Evolutionary conservation across 1,140 invertebrate genomes (phyloP), one percentile per base, ranked within the genome.

Genomic region (Pogonognathellus flavescens): DNA sequence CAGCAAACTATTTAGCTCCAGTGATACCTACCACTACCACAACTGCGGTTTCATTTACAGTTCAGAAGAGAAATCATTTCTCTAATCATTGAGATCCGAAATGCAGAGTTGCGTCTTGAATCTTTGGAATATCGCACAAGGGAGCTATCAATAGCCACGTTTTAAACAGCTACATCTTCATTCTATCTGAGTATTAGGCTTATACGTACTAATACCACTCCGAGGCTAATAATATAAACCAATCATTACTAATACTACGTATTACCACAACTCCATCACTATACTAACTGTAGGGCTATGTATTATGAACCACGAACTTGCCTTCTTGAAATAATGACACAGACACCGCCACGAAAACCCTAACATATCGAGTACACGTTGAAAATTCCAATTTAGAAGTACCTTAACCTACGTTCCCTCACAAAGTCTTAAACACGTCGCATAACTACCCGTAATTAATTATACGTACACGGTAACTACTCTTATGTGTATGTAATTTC

Each of bases 31-130:
- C 41, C 70, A 57, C 70, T 76, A 13, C 62, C 62, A 66, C 53
- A 14, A 57, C 49, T 50, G 70, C 70, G 70, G 70, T 76, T 76
- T 76, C 70, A 76, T 31, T 76, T 76, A 76, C 70, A 50, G 70
- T 76, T 31, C 70, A 66, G 62, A 41, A 57, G 53, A n/a, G 8
- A 50, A 76, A 76, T 31, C 31, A 76, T 49, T 41, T 76, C 70
- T 31, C 70, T 76, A 76, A 76, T 76, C 70, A 76, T 49, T 76
- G 70, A 76, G 70, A 76, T 76, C 70, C 70, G 22, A 41, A 76
- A 76, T 50, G 70, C 70, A 25, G 25, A 66, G 62, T 25, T 76
- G 70, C 70, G 41, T 76, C 70, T 76, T 76, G 70, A 50, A 76
- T 31, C 31, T 49, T n/a, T 25, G 13, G 62, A 66, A 66, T 66